Conservation (phyloP, 2,113 vertebrate species). For the Osmerus eperlanus region DNA sequence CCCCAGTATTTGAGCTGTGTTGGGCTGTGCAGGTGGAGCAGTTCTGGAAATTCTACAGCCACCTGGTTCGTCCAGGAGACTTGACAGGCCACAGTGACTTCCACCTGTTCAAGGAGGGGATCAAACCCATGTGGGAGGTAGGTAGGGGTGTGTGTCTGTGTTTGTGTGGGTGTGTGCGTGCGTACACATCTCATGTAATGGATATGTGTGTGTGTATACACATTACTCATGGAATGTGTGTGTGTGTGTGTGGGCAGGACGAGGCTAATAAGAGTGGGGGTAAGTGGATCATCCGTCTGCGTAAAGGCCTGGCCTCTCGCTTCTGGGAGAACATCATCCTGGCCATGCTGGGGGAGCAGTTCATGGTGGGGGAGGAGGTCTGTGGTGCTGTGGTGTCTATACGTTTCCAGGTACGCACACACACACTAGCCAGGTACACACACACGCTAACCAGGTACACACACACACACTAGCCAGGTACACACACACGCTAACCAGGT, state of each 20-base stretch:
- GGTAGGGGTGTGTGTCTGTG: conserved; percentile 4
- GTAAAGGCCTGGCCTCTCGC: conserved; percentile 70
- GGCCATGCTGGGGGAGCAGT: conserved; percentile 76
- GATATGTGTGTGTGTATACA: not conserved
- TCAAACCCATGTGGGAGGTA: conserved; percentile 69
- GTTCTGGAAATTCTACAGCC: conserved; percentile 77
- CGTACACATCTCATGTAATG: no score
- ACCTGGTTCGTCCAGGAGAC: conserved; percentile 70
- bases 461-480: not conserved
- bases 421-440: no score
- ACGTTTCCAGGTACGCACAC: conserved; percentile 67
- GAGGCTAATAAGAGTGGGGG: conserved; percentile 72
- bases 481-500: not conserved
- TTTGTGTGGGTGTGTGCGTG: conserved; percentile 30
- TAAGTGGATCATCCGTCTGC: conserved; percentile 74
- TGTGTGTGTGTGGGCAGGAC: conserved; percentile 56
- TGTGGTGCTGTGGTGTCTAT: conserved; percentile 75
- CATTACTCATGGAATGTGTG: not conserved
- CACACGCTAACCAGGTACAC: not conserved
- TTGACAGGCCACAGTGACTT: conserved; percentile 74
- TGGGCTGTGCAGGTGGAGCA: conserved; percentile 67
- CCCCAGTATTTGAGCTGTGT: not conserved
- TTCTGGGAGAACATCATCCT: conserved; percentile 77
- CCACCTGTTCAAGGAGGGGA: conserved; percentile 70
- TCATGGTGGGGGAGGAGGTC: conserved; percentile 78